Conservation (phyloP, 2,888 invertebrate species). For the Machimus rusticus region DNA sequence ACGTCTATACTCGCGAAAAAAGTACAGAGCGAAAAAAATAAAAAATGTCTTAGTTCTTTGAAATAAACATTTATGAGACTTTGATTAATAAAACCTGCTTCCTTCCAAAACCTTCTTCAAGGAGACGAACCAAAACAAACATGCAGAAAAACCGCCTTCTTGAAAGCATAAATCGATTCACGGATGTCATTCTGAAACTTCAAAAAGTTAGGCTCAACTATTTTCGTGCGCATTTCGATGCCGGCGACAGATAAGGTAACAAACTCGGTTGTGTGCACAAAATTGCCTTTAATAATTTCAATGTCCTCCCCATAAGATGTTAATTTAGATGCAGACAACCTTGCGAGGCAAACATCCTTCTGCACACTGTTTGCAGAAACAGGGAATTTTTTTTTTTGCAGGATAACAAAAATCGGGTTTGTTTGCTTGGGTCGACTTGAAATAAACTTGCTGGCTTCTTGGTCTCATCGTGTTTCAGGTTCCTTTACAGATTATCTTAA, state of each 20-base stretch:
- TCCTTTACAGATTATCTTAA: not conserved
- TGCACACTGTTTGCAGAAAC: not conserved
- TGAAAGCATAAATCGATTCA: not conserved
- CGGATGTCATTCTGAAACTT: not conserved
- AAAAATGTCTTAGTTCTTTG: not conserved
- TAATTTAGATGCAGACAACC: conserved; percentile 20
- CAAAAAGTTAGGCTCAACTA: not conserved
- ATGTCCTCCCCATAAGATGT: not conserved
- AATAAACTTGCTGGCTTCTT: not conserved
- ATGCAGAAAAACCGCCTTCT: not conserved
- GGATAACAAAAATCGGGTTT: not conserved
- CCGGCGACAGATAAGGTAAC: conserved; percentile 8
- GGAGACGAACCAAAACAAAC: not conserved
- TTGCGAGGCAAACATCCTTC: not conserved
- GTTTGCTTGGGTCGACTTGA: not conserved
- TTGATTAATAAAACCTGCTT: conserved; percentile 3
- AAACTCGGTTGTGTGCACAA: conserved; percentile 4
- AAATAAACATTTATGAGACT: not conserved
- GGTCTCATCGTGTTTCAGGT: not conserved
- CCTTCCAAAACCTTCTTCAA: not conserved
- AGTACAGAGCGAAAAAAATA: not conserved
- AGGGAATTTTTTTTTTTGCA: not conserved
- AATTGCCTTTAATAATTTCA: not conserved
- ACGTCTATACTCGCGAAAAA: not conserved
- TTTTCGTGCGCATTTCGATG: conserved; percentile 27